phyloP scores from a whole-genome alignment of 2,888 invertebrate genomes.

The Catocala nupta region DNA sequence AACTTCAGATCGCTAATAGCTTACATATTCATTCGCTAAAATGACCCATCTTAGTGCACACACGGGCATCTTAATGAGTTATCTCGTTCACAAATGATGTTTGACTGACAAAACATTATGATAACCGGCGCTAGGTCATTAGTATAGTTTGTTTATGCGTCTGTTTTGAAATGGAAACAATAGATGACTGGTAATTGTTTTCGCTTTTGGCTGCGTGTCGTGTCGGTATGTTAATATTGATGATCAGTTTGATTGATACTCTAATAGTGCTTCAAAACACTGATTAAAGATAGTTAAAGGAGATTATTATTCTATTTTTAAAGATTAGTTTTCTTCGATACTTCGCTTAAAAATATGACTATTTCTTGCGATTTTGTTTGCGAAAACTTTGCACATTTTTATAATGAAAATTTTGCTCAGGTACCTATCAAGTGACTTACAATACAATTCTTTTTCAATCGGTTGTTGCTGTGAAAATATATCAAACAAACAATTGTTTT shows the following conservation, averaged over 20 bases:
- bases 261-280: background rate
- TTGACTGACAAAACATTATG: constrained; percentile 37
- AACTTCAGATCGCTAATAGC: constrained; percentile 50
- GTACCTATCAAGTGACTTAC: no score
- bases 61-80: constrained; percentile 38
- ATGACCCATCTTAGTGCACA: constrained; percentile 20
- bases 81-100: constrained; percentile 38
- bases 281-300: no score
- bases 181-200: constrained; percentile 36
- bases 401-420: no score
- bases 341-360: no score
- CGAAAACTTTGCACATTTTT: no score
- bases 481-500: no score
- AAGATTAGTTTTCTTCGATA: no score
- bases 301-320: no score
- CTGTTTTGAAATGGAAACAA: constrained; percentile 35
- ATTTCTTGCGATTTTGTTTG: no score
- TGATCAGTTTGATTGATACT: constrained; percentile 1
- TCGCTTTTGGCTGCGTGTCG: constrained; percentile 1
- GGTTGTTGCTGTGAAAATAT: no score
- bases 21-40: constrained; percentile 46
- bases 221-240: constrained; percentile 30
- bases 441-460: no score
- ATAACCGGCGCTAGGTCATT: constrained; percentile 36
- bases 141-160: constrained; percentile 30